Evolutionary conservation across 2,797 vertebrate genomes (phyloP), one percentile per base, ranked within the genome.

Genomic region (Propithecus deckenii): DNA sequence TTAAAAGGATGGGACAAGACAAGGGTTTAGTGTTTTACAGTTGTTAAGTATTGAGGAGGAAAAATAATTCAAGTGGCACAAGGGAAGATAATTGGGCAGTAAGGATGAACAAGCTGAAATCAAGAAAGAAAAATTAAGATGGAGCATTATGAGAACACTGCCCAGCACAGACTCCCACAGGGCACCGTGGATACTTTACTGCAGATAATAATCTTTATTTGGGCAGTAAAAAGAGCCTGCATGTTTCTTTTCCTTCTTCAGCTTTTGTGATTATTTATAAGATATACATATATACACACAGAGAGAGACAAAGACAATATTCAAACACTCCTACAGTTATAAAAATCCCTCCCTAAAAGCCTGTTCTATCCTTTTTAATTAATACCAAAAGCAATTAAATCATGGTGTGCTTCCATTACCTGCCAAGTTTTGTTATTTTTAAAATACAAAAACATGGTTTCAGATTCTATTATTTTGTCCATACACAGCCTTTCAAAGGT

Each of bases 341-440:
- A 46, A 95, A 94, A 94, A 92, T 61, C 69, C 94, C 75, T 89
- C 74, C 93, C 80, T 63, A 35, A 86, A 95, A 97, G 95, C 80
- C 86, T 97, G 96, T 85, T 97, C 75, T 86, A 76, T 79, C 72
- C 92, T 87, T 92, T 93, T 86, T 78, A 97, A 98, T 98, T 97
- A 98, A 95, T 96, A 96, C 90, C 50, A 89, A 97, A 97, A 90
- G 87, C 93, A 96, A 95, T 98, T 95, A 97, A 97, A 90, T 69
- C 90, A 46, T 89, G 59, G 85, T 72, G 5, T 48, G 79, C 48
- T 95, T 78, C 91, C 78, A 76, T 93, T 95, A 98, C 96, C 96
- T 96, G 96, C 96, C 98, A 98, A 97, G 88, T 96, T 95, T 86
- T 85, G 90, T 96, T 98, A 96, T 97, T 96, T 97, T 97, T 93